phyloP scores from a whole-genome alignment of 2,113 vertebrate genomes.

The Amblyopsis rosae region DNA sequence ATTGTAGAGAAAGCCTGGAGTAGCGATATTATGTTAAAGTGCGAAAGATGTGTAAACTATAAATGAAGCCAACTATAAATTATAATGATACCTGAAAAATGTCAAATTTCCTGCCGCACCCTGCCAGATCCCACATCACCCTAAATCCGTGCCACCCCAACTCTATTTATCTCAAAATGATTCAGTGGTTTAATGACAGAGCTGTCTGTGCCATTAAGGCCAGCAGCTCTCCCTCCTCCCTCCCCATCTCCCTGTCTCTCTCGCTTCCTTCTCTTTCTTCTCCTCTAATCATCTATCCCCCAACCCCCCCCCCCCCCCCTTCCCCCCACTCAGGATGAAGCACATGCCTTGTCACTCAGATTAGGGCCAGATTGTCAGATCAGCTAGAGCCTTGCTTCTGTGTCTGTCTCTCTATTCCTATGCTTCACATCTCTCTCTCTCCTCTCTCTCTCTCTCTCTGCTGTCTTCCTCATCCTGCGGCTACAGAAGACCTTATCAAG shows the following conservation, averaged over 20 bases:
- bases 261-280: constrained; percentile 44
- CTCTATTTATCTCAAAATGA: constrained; percentile 71
- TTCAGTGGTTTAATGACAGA: constrained; percentile 76
- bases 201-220: constrained; percentile 82
- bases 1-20: too few relatives aligned
- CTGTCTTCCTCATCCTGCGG: constrained; percentile 63
- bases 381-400: constrained; percentile 31
- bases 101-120: constrained; percentile 37
- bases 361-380: constrained; percentile 83
- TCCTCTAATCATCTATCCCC: constrained; percentile 33
- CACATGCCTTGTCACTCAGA: constrained; percentile 86
- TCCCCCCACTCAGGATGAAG: constrained; percentile 63
- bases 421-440: not conserved
- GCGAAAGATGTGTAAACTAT: too few relatives aligned
- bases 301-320: not conserved
- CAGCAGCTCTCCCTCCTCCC: constrained; percentile 60
- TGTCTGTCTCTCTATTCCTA: not conserved
- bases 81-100: constrained; percentile 12
- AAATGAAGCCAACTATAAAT: too few relatives aligned
- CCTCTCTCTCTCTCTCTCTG: constrained; percentile 48
- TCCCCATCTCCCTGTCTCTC: constrained; percentile 24
- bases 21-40: too few relatives aligned
- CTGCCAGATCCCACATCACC: constrained; percentile 11
- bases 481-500: constrained; percentile 72
- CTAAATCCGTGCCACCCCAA: constrained; percentile 29